Evolutionary conservation across 2,797 vertebrate genomes (phyloP).

Genomic region (Triplophysa bombifrons): DNA sequence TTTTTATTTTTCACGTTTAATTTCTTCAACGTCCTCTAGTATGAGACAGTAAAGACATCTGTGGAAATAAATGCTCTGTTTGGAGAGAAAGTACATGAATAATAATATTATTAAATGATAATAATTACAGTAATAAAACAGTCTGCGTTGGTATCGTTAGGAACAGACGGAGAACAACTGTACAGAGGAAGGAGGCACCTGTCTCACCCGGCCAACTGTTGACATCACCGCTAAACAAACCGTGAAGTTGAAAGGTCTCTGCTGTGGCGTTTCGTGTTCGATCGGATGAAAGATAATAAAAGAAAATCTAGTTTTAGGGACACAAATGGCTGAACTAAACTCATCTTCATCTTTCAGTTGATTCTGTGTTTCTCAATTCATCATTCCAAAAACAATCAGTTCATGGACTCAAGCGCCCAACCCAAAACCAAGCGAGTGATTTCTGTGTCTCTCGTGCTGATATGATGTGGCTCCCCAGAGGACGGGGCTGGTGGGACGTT

Average conservation of each 20-base stretch:
- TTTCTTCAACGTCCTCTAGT: constrained; percentile 91
- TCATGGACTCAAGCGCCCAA: neutral
- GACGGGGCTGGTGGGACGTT: constrained; percentile 83
- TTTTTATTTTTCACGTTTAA: constrained; percentile 67
- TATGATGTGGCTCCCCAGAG: constrained; percentile 65
- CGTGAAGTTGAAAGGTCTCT: constrained; percentile 80
- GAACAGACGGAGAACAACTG: constrained; percentile 84
- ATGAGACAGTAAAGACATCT: constrained; percentile 89
- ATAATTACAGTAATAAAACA: constrained; percentile 69
- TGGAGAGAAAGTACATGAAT: constrained; percentile 66
- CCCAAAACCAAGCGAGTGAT: constrained; percentile 61
- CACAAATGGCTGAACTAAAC: constrained; percentile 73
- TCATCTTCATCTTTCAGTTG: constrained; percentile 42
- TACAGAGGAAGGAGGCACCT: constrained; percentile 91
- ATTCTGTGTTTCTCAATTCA: constrained; percentile 59
- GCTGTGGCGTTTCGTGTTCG: neutral
- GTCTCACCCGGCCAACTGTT: constrained; percentile 85
- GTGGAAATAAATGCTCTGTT: constrained; percentile 84
- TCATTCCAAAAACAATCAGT: neutral
- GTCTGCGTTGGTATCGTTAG: constrained; percentile 90
- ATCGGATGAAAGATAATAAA: constrained; percentile 85
- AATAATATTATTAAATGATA: constrained; percentile 66
- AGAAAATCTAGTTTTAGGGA: constrained; percentile 77
- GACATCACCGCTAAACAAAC: constrained; percentile 86
- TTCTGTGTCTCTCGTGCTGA: constrained; percentile 58